Conservation (phyloP, 2,888 invertebrate genomes). For the Gymnoscelis rufifasciata region DNA sequence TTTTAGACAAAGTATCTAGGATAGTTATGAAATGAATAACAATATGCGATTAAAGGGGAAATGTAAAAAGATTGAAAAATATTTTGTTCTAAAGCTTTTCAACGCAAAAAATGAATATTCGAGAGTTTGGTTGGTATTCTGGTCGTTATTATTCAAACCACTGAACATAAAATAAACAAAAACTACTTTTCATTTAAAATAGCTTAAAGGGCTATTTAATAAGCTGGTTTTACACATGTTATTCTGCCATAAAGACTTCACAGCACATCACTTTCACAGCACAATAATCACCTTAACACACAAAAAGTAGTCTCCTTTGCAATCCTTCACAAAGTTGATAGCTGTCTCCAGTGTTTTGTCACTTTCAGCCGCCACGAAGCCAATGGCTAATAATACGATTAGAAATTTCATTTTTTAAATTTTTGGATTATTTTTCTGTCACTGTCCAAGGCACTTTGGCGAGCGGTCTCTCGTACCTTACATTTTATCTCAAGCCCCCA, state of each 20-base stretch:
- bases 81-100: too few relatives aligned
- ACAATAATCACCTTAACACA: constrained; percentile 84
- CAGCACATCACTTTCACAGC: constrained; percentile 62
- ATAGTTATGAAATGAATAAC: too few relatives aligned
- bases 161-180: too few relatives aligned
- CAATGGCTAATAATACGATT: constrained; percentile 57
- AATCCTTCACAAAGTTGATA: constrained; percentile 84
- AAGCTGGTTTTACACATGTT: too few relatives aligned
- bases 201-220: too few relatives aligned
- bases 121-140: too few relatives aligned
- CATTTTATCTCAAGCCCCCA: constrained; percentile 73
- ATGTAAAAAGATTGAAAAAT: too few relatives aligned
- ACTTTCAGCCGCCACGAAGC: constrained; percentile 60
- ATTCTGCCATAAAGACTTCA: constrained; percentile 27
- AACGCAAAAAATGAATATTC: too few relatives aligned
- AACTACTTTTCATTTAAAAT: too few relatives aligned
- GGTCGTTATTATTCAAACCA: too few relatives aligned
- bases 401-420: constrained; percentile 56
- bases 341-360: constrained; percentile 81
- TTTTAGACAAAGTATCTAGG: too few relatives aligned
- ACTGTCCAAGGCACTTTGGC: constrained; percentile 71
- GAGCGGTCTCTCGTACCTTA: constrained; percentile 49
- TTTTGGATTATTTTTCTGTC: constrained; percentile 27
- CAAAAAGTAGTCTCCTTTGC: constrained; percentile 82
- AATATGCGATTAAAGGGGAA: too few relatives aligned